A percentile compares a stretch with the other conserved stretches of the same genome.
phyloP scores from a whole-genome alignment of 2,797 vertebrate species.

The Lates japonicus region DNA sequence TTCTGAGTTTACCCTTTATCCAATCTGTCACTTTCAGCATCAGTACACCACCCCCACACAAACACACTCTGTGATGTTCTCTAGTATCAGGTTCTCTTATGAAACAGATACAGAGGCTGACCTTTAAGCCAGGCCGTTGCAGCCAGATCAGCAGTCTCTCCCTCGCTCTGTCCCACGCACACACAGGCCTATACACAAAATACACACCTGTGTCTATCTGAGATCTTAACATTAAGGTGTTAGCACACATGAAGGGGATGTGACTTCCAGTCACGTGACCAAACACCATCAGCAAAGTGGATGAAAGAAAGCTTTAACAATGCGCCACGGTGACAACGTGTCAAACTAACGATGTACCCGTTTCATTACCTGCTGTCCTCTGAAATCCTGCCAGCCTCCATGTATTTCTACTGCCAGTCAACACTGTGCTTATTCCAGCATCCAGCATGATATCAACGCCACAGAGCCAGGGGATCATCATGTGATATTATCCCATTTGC shows the following conservation, averaged over 20 bases:
- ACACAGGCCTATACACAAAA: not conserved
- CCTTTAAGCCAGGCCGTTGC: slow-evolving; percentile 63
- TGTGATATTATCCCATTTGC: slow-evolving; percentile 58
- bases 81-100: slow-evolving; percentile 69
- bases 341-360: slow-evolving; percentile 39
- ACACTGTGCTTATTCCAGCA: slow-evolving; percentile 28
- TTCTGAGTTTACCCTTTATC: slow-evolving; percentile 14
- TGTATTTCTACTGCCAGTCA: slow-evolving; percentile 35
- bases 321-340: slow-evolving; percentile 35
- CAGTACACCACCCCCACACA: slow-evolving; percentile 9
- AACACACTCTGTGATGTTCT: slow-evolving; percentile 31
- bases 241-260: slow-evolving; percentile 26
- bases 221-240: slow-evolving; percentile 41
- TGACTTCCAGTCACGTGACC: slow-evolving; percentile 63
- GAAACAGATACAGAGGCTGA: slow-evolving; percentile 76
- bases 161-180: not conserved
- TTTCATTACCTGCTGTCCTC: slow-evolving; percentile 41
- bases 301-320: slow-evolving; percentile 43
- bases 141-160: slow-evolving; percentile 46
- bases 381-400: slow-evolving; percentile 36
- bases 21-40: slow-evolving; percentile 21
- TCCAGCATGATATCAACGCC: slow-evolving; percentile 27
- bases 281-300: slow-evolving; percentile 34
- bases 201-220: slow-evolving; percentile 26
- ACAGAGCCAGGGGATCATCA: slow-evolving; percentile 42